Conservation (phyloP, 2,797 vertebrate species). For the Falco columbarius region DNA sequence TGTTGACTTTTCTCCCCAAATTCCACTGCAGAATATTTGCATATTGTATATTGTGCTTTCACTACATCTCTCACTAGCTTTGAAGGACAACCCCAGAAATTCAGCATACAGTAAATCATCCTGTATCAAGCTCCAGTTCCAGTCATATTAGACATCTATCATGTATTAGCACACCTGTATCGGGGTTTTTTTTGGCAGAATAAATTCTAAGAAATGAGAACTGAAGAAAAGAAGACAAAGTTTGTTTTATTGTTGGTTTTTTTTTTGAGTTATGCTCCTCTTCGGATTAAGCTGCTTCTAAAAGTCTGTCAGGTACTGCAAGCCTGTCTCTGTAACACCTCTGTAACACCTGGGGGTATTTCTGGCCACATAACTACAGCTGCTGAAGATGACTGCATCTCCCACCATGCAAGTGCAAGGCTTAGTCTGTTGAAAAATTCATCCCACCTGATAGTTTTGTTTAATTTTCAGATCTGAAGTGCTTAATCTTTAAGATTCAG, state of each 20-base stretch:
- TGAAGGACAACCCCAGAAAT: neutral
- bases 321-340: neutral
- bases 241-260: neutral
- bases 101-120: neutral
- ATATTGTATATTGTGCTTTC: neutral
- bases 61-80: neutral
- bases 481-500: neutral
- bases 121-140: neutral
- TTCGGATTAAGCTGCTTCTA: neutral
- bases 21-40: neutral
- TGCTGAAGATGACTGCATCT: neutral
- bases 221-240: neutral
- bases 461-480: neutral
- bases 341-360: neutral
- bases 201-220: neutral
- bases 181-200: neutral
- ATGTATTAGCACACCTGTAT: fast-evolving
- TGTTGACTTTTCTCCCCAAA: neutral
- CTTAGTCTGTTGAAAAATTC: neutral
- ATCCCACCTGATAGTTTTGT: neutral
- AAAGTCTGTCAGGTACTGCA: neutral
- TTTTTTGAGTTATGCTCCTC: neutral
- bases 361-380: neutral
- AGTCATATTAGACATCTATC: neutral
- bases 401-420: neutral